Percentiles rank a stretch among this genome's conserved stretches.
These are phyloP conservation scores for Crotophaga sulcirostris DNA, from an alignment of 2,113 vertebrate species.

Conservation along the genomic window DNA sequence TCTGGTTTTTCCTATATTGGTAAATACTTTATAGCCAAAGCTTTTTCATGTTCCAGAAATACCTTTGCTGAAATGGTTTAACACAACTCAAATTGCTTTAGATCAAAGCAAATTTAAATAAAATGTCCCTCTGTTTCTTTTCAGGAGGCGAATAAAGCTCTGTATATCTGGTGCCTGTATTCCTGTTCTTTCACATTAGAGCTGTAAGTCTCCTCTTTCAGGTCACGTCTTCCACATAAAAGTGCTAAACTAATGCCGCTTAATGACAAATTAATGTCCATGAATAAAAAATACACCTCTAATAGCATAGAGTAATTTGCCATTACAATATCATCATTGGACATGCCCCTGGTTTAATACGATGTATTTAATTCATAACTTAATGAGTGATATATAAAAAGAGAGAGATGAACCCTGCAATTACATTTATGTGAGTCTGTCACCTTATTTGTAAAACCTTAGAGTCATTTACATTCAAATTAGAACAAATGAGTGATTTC, in stretches of 20 bases:
- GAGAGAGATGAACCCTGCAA: slow-evolving; percentile 88
- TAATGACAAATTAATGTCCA: slow-evolving; percentile 92
- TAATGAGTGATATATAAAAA: slow-evolving; percentile 92
- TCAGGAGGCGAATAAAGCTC: background rate
- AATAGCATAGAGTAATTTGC: slow-evolving; percentile 89
- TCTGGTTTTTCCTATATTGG: background rate
- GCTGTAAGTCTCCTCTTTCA: slow-evolving; percentile 79
- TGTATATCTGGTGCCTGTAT: slow-evolving; percentile 31
- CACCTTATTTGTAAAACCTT: slow-evolving; percentile 92
- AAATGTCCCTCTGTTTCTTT: background rate
- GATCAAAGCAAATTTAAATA: slow-evolving; percentile 21
- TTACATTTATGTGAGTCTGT: slow-evolving; percentile 91
- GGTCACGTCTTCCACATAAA: slow-evolving; percentile 87
- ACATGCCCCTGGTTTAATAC: slow-evolving; percentile 91
- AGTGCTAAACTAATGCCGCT: slow-evolving; percentile 88
- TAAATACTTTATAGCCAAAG: slow-evolving; percentile 22
- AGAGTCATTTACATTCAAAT: slow-evolving; percentile 91
- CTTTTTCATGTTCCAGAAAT: slow-evolving; percentile 13
- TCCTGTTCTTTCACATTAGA: slow-evolving; percentile 62
- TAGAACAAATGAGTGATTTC: slow-evolving; percentile 90
- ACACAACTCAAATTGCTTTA: background rate
- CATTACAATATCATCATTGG: slow-evolving; percentile 92
- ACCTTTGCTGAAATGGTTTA: slow-evolving; percentile 3
- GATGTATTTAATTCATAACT: slow-evolving; percentile 92
- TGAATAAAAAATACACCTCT: slow-evolving; percentile 91